Conservation (phyloP, 2,113 vertebrate species). For the Gymnocephalus cernua region DNA sequence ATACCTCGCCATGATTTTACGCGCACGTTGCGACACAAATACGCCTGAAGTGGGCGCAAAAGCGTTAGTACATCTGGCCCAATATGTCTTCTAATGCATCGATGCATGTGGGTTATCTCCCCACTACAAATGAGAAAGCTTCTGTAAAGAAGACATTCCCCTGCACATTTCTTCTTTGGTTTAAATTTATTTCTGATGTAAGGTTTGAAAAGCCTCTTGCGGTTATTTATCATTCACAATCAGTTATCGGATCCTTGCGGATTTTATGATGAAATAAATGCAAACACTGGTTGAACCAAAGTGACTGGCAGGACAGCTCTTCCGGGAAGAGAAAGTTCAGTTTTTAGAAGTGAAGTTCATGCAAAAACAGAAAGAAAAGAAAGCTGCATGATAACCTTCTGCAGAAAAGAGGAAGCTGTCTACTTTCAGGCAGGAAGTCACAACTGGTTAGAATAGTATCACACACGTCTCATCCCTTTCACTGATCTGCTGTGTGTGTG, state of each 20-base stretch:
- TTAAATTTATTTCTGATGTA: not conserved
- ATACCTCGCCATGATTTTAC: too few relatives aligned
- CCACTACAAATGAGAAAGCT: not conserved
- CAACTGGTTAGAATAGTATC: slow-evolving; percentile 15
- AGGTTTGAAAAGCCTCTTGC: not conserved
- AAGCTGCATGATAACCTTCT: not conserved
- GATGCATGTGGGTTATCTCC: not conserved
- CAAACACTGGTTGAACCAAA: not conserved
- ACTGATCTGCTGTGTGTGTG: not conserved
- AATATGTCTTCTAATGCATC: not conserved
- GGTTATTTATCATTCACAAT: not conserved
- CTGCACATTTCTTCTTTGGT: not conserved
- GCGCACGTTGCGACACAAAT: too few relatives aligned
- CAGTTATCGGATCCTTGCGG: not conserved
- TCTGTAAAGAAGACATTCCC: not conserved
- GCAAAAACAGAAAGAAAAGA: not conserved
- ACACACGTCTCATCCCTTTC: not conserved
- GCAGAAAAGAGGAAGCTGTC: slow-evolving; percentile 57
- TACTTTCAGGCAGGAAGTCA: slow-evolving; percentile 52
- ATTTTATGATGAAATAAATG: not conserved
- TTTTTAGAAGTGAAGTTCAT: not conserved
- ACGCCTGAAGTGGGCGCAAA: too few relatives aligned
- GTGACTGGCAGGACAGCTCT: not conserved
- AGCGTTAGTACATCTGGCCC: too few relatives aligned
- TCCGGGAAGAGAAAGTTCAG: not conserved